These are phyloP conservation scores for Caenorhabditis sp. DNA, from an alignment of 2,888 invertebrate species.

Conservation along the genomic window DNA sequence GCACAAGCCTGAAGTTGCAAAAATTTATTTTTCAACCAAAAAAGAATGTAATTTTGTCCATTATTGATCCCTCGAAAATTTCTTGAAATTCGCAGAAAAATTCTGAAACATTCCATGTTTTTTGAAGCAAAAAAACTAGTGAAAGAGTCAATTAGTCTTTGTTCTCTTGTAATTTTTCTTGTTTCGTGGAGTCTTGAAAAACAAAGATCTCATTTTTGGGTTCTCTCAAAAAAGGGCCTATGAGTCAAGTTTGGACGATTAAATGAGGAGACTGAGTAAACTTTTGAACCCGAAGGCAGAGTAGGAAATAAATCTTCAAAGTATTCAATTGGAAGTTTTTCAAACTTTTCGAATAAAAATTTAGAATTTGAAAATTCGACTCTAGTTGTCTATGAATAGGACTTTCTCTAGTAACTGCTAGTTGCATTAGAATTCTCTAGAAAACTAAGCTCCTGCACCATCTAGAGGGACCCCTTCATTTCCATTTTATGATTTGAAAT, in stretches of 20 bases:
- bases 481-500: slow-evolving; percentile 16
- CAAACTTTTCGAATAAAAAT: no score
- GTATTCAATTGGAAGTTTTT: no score
- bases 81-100: not conserved
- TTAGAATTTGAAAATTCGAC: not conserved
- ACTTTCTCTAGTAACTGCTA: no score
- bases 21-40: no score
- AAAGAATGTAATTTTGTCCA: no score
- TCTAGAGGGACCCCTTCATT: not conserved
- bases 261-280: not conserved
- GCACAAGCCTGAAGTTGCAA: no score
- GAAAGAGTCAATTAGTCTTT: slow-evolving; percentile 3
- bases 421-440: no score
- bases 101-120: not conserved
- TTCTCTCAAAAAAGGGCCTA: not conserved
- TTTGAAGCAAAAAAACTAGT: not conserved
- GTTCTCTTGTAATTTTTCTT: not conserved
- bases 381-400: not conserved
- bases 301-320: no score
- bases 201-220: not conserved
- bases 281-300: not conserved
- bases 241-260: not conserved
- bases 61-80: not conserved
- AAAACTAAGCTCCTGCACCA: no score
- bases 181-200: no score